Evolutionary conservation across 2,797 vertebrate species (phyloP), one percentile per base, ranked within the genome.

Genomic region (Semotilus atromaculatus): DNA sequence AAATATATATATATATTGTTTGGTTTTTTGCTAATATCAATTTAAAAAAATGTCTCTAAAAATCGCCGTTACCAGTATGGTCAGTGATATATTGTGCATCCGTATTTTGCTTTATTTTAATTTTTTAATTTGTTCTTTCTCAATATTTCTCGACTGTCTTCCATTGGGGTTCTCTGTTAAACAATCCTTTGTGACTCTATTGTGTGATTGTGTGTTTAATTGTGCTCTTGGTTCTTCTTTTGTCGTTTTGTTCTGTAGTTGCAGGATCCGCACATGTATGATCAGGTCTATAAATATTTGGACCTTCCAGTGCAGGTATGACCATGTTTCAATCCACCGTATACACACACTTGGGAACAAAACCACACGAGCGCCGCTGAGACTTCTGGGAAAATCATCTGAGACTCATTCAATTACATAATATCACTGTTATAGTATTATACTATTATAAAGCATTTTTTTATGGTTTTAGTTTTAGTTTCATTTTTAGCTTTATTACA

Each of bases 221-320:
- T 88, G 86, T 91, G 88, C 34, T 83, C 89, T 90, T 81, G 87
- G 89, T 93, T 91, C 90, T 92, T 94, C 92, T 94, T 89, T 91
- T 85, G 86, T 87, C 43, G 19, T 81, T 93, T 93, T 93, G 93
- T 94, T 91, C 93, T 94, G 87, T 94, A 95, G 95, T 93, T 95
- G 93, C 94, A 95, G 94, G 95, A 95, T 81, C 93, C 93, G 88
- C 94, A 93, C 92, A 95, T 95, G 93, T 95, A 95, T 93, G 94
- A 95, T 92, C 94, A 96, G 94, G 94, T 95, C 94, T 96, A 95
- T 93, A 94, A 93, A 92, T 96, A 95, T 94, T 93, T 96, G 93
- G 95, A 95, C 93, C 95, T 95, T 88, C 95, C 95, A 90, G 94
- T 93, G 91, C 95, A 95, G 95, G 95, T 96, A 95, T 92, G 77